phyloP scores from a whole-genome alignment of 1,140 invertebrate genomes.

The Ganaspis sp. region DNA sequence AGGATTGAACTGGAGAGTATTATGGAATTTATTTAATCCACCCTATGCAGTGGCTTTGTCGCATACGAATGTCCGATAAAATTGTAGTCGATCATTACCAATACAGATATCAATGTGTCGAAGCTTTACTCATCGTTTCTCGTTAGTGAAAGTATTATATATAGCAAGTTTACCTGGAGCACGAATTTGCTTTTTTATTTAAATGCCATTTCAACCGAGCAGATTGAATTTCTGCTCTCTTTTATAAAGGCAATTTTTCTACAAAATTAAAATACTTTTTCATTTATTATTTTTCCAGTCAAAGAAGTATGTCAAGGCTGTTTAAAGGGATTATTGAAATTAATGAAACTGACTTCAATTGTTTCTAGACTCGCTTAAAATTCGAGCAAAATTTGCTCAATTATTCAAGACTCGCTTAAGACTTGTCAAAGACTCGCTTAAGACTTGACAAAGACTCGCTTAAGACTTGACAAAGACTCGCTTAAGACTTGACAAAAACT shows the following conservation, averaged over 20 bases:
- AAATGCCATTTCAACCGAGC: conserved; percentile 2
- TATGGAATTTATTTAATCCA: conserved; percentile 74
- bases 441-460: too few relatives aligned
- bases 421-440: too few relatives aligned
- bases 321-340: too few relatives aligned
- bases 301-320: too few relatives aligned
- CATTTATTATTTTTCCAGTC: too few relatives aligned
- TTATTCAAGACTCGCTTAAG: too few relatives aligned
- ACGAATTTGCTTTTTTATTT: conserved; percentile 1
- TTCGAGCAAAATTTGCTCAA: too few relatives aligned
- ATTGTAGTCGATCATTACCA: conserved; percentile 58
- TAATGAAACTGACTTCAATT: too few relatives aligned
- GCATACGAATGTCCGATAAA: conserved; percentile 65
- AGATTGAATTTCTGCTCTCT: background rate
- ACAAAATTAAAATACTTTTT: background rate
- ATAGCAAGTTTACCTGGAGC: conserved; percentile 37
- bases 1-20: conserved; percentile 68
- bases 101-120: conserved; percentile 40
- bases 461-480: too few relatives aligned
- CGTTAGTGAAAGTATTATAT: conserved; percentile 59
- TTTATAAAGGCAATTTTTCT: background rate
- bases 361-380: too few relatives aligned
- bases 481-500: too few relatives aligned
- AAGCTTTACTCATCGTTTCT: conserved; percentile 55
- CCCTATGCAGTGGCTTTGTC: conserved; percentile 68